These are phyloP conservation scores for Drosophila colorata DNA, from an alignment of 2,888 invertebrate species.

Conservation along the genomic window DNA sequence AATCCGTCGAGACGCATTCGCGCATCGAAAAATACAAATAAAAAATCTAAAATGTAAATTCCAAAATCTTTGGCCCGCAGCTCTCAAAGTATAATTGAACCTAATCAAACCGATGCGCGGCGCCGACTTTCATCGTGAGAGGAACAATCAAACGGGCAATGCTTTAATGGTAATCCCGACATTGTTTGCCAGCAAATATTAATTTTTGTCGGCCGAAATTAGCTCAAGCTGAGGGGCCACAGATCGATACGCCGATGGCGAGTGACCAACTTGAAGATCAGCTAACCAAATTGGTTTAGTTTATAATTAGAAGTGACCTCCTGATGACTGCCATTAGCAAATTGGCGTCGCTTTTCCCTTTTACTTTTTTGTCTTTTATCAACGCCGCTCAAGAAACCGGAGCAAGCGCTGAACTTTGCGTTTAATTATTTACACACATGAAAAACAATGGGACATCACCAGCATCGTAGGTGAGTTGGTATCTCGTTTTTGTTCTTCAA, in stretches of 20 bases:
- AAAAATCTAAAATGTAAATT: conserved; percentile 54
- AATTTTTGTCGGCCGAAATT: conserved; percentile 12
- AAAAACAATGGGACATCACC: conserved; percentile 46
- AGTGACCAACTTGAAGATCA: conserved; percentile 13
- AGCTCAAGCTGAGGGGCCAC: conserved; percentile 2
- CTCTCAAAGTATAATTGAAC: conserved; percentile 38
- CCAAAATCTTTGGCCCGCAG: conserved; percentile 52
- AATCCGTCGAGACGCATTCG: conserved; percentile 5
- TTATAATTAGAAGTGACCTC: conserved; percentile 35
- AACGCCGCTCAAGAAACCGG: conserved; percentile 38
- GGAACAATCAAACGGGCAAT: conserved; percentile 51
- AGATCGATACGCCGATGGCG: not conserved
- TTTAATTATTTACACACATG: conserved; percentile 58
- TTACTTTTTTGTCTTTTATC: conserved; percentile 67
- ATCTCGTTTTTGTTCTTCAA: conserved; percentile 32
- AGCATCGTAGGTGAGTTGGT: conserved; percentile 17
- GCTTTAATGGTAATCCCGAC: conserved; percentile 7
- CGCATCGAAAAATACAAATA: conserved; percentile 43
- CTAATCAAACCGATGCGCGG: conserved; percentile 27
- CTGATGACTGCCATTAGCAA: conserved; percentile 26
- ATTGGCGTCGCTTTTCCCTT: conserved; percentile 54
- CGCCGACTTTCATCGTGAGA: conserved; percentile 60
- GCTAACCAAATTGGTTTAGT: conserved; percentile 30
- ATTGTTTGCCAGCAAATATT: conserved; percentile 50
- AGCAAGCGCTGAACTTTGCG: conserved; percentile 38